These are phyloP conservation scores for Lasioglossum pauxillum DNA, from an alignment of 2,888 invertebrate genomes.

Conservation along the genomic window DNA sequence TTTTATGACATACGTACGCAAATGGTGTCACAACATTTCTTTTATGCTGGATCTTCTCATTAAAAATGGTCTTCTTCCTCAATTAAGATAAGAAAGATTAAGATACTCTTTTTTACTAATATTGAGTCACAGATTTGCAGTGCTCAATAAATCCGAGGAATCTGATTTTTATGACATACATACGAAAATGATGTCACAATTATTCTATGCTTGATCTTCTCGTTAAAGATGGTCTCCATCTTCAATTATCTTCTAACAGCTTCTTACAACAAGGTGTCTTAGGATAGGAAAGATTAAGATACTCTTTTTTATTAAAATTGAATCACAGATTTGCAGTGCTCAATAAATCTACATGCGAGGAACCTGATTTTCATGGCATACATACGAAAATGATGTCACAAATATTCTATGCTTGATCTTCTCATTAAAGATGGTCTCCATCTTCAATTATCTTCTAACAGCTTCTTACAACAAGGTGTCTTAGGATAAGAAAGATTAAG, in stretches of 20 bases:
- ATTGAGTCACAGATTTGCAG: background rate
- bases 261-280: background rate
- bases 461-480: background rate
- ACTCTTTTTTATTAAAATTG: background rate
- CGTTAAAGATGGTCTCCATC: background rate
- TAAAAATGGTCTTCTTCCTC: background rate
- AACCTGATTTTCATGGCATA: slow-evolving; percentile 41
- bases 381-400: background rate
- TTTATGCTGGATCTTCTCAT: background rate
- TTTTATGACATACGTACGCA: background rate
- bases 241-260: background rate
- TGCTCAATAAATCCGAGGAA: slow-evolving; percentile 18
- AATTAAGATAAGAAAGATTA: background rate
- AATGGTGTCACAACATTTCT: background rate
- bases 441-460: background rate
- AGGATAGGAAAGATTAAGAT: background rate
- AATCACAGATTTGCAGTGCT: background rate
- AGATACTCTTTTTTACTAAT: no score
- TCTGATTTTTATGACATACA: slow-evolving; percentile 35
- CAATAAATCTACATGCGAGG: background rate
- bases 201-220: no score
- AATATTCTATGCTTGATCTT: no score
- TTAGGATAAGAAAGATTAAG: background rate
- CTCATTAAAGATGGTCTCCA: no score
- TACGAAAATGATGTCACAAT: background rate